Conservation (phyloP, 2,888 invertebrate species). For the Trissolcus brochymenae region DNA sequence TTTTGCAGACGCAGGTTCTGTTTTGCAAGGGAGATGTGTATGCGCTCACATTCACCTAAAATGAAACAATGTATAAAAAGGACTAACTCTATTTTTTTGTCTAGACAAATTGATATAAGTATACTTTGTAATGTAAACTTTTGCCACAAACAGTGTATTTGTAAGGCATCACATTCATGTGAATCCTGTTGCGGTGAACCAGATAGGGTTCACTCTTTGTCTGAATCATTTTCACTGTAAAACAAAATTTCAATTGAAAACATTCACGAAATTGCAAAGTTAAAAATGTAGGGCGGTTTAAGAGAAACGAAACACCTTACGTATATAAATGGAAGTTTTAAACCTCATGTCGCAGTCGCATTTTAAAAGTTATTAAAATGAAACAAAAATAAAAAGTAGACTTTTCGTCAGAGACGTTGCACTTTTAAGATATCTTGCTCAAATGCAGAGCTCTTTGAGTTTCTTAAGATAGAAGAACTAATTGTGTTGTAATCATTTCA, state of each 20-base stretch:
- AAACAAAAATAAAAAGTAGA: slow-evolving; percentile 88
- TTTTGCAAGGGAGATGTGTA: slow-evolving; percentile 84
- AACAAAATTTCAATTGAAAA: slow-evolving; percentile 25
- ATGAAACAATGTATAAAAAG: background rate
- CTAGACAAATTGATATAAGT: background rate
- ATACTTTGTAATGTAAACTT: slow-evolving; percentile 88
- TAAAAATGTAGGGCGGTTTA: too few relatives aligned
- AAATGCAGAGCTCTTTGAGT: slow-evolving; percentile 88
- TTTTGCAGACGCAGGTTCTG: slow-evolving; percentile 53
- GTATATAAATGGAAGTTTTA: background rate
- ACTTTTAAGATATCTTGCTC: slow-evolving; percentile 93
- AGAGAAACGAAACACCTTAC: background rate
- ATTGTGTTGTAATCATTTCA: slow-evolving; percentile 91
- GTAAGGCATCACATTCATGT: slow-evolving; percentile 91
- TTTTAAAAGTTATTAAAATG: background rate
- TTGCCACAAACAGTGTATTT: slow-evolving; percentile 88
- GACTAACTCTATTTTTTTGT: background rate
- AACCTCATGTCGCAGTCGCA: background rate
- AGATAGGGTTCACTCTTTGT: slow-evolving; percentile 88
- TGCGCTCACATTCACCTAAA: slow-evolving; percentile 86
- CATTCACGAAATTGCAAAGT: background rate
- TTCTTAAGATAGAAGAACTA: slow-evolving; percentile 94
- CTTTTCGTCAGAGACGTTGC: slow-evolving; percentile 87
- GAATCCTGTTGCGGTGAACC: slow-evolving; percentile 89
- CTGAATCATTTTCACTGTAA: slow-evolving; percentile 89